Conservation (phyloP, 2,113 vertebrate species). For the Patagioenas fasciata region DNA sequence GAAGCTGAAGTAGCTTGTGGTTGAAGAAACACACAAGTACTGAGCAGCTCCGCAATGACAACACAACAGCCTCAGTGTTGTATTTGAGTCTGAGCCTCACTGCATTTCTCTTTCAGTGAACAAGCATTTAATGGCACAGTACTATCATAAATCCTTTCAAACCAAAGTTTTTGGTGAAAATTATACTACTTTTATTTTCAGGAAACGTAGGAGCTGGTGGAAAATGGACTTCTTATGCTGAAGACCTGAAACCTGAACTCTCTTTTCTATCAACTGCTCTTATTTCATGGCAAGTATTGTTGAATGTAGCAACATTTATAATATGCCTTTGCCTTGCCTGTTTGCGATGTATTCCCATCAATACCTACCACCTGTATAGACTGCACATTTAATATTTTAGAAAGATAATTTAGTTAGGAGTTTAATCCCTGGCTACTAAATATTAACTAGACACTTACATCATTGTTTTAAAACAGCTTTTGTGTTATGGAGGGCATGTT, state of each 20-base stretch:
- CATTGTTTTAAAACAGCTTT: constrained; percentile 71
- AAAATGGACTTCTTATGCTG: neutral
- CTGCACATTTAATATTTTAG: constrained; percentile 31
- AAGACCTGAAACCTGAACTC: neutral
- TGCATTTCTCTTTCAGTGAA: rapidly evolving
- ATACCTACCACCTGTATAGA: constrained; percentile 20
- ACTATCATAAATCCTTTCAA: neutral
- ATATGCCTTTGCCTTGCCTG: neutral
- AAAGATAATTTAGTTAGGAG: constrained; percentile 59
- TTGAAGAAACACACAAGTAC: neutral
- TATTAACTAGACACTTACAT: constrained; percentile 71
- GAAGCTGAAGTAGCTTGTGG: neutral
- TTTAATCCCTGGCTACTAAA: constrained; percentile 67
- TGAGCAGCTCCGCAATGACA: neutral
- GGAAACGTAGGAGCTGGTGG: neutral
- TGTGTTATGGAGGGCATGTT: constrained; percentile 60
- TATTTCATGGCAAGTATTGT: neutral
- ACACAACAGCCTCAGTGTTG: rapidly evolving
- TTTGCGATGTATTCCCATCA: neutral
- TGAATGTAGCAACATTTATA: neutral
- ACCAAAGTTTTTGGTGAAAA: rapidly evolving
- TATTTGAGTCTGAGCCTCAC: neutral
- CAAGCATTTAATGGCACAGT: neutral
- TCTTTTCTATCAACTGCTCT: neutral
- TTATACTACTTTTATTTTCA: neutral